Base-by-base conservation (phyloP, 1,140 invertebrate genomes). In the Trypoxylus dichotomus region DNA sequence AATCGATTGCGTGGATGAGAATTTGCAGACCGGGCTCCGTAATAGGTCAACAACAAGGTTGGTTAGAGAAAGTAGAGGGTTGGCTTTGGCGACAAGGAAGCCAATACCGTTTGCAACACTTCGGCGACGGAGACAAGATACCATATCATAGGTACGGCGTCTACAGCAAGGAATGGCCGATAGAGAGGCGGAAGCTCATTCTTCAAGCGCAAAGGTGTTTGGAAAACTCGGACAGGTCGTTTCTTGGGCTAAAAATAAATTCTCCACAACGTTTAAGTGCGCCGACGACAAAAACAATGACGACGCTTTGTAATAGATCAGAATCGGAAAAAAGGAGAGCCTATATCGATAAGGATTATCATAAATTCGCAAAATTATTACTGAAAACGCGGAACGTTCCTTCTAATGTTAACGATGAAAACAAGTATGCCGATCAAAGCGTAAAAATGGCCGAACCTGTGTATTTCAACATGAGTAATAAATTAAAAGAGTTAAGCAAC, bases 11-110 rank as follows among this genome's bases (percentile, higher is more conserved):
- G 5, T 96, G 95, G 95, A 86, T 94, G 74, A 87, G 95, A 82
- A 93, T 96, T 73, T 95, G 94, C 85, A 88, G 95, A 47, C 94
- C 95, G 37, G 95, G 95, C 1, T 95, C 93, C 42, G 91, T 96
- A 10, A 95, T 95, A 82, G 94, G 94, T 2, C 90, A 92, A 74
- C 95, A 96, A 83, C 95, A 96, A 86, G 87, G 91, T 54, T 96
- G 93, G 90, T 87, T 96, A 15, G 91, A 93, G 86, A 89, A 90
- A 19, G 85, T 89, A 73, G 86, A 91, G 79, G 81, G 81, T 24
- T 85, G 79, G 79, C 82, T 90, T 1, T 87, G 88, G 86, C 82
- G 83, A 41, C 79, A 83, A 43, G 90, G 90, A 5, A 86, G 86
- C 71, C 79, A 85, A 29, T 89, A 87, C 72, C 87, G 86, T 76